These are phyloP conservation scores for Papilio helenus DNA, from an alignment of 1,140 invertebrate genomes.

Conservation along the genomic window DNA sequence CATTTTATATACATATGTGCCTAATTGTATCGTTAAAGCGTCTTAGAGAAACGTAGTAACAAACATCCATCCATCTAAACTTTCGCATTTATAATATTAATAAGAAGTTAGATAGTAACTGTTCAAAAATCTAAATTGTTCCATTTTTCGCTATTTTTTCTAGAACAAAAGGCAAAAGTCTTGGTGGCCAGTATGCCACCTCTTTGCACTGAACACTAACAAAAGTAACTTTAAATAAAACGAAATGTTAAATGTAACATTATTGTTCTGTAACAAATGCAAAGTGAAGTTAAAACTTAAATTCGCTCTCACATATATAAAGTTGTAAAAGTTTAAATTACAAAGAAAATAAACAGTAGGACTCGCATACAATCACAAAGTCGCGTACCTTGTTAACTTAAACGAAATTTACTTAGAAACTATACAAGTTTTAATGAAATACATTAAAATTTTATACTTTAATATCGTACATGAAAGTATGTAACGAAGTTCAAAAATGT, in stretches of 20 bases:
- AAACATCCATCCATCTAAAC: too few species aligned
- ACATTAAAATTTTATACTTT: conserved; percentile 34
- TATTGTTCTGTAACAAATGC: conserved; percentile 34
- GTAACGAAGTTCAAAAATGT: conserved; percentile 9
- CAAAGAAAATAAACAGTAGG: conserved; percentile 39
- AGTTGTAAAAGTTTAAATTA: conserved; percentile 39
- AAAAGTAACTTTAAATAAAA: conserved; percentile 29
- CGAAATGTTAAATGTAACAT: conserved; percentile 11
- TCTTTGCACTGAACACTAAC: not conserved
- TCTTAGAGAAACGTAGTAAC: too few species aligned
- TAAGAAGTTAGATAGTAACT: too few species aligned
- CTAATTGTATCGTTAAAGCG: too few species aligned
- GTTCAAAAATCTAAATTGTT: too few species aligned
- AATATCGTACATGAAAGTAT: conserved; percentile 10
- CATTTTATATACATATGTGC: too few species aligned
- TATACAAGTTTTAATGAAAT: conserved; percentile 39
- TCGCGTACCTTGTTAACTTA: conserved; percentile 37
- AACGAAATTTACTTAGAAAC: conserved; percentile 37
- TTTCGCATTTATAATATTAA: too few species aligned
- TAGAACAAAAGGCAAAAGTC: too few species aligned
- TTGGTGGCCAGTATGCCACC: too few species aligned
- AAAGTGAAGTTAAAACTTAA: conserved; percentile 31
- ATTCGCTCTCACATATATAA: conserved; percentile 31
- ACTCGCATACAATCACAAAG: conserved; percentile 33
- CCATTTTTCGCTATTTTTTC: too few species aligned